A percentile compares a stretch with the other conserved stretches of the same genome.
Conservation (phyloP, 2,888 invertebrate genomes). For the Clivina fossor region DNA sequence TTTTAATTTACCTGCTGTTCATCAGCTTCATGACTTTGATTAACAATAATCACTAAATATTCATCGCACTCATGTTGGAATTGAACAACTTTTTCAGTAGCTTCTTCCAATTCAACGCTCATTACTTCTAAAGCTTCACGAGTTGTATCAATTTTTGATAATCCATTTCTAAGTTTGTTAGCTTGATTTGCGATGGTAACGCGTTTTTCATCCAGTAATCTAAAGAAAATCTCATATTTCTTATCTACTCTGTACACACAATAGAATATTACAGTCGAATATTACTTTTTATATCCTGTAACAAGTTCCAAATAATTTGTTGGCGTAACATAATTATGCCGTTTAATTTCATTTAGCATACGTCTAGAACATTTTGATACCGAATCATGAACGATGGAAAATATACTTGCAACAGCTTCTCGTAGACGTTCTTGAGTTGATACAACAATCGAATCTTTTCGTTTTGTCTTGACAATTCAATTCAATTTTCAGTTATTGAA, state of each 20-base stretch:
- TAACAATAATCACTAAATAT: constrained; percentile 78
- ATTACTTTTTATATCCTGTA: constrained; percentile 75
- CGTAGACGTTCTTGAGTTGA: constrained; percentile 61
- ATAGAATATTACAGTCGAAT: constrained; percentile 15
- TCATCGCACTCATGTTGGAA: constrained; percentile 84
- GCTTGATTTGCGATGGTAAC: constrained; percentile 70
- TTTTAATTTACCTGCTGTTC: constrained; percentile 63
- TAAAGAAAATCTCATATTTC: constrained; percentile 46
- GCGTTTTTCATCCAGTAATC: constrained; percentile 73
- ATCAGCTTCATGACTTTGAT: constrained; percentile 80
- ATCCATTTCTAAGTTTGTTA: constrained; percentile 78
- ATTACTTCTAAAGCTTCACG: constrained; percentile 77
- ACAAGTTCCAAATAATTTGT: constrained; percentile 86
- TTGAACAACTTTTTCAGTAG: constrained; percentile 72
- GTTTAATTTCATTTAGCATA: constrained; percentile 77
- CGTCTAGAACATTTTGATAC: constrained; percentile 70
- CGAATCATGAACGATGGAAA: constrained; percentile 80
- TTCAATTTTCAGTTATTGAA: not conserved
- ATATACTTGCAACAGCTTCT: constrained; percentile 70
- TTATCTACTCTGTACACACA: constrained; percentile 5
- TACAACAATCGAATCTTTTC: constrained; percentile 48
- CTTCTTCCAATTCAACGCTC: constrained; percentile 79
- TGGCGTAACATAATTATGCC: constrained; percentile 86
- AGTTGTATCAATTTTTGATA: constrained; percentile 87
- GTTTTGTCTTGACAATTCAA: constrained; percentile 41